Evolutionary conservation across 2,888 invertebrate genomes (phyloP), one percentile per base, ranked within the genome.

Genomic region (Drosophila rubida): DNA sequence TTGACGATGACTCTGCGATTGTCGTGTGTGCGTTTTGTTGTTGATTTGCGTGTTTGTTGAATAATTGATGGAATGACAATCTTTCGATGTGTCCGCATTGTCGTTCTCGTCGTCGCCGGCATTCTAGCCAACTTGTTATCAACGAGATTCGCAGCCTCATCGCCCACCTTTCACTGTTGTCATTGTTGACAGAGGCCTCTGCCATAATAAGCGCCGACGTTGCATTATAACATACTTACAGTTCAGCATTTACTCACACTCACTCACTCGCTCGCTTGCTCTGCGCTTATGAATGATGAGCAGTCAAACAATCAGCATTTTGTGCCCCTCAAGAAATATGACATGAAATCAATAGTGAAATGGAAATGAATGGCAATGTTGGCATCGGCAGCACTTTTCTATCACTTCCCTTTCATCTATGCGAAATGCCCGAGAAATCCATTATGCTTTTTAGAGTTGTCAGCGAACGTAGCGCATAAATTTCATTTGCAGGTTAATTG

Each of bases 41-140:
- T 83, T 83, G 81, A 87, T 81, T 86, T 86, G 87, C 80, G 82
- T 83, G 80, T 79, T 71, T 71, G 54, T 54, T 87, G 84, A 73
- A 86, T 86, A 86, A 87, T 87, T 87, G 88, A 86, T 87, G 76
- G 78, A 80, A 86, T 83, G 81, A 82, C 88, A 88, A 80, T 80
- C 73, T 75, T 70, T 73, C 78, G 78, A 81, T 87, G 84, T 87
- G 83, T 83, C 84, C 83, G 84, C 84, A 80, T 78, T 83, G 82
- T 86, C 70, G 59, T 67, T 78, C 76, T 80, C 80, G 83, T 83
- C 70, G n/a, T 32, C n/a, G 59, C 64, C 73, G 73, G 42, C 65
- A 67, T 60, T 67, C 65, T 58, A 19, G 7, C 51, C 51, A 58
- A 55, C 67, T 58, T 75, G 80, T 75, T 85, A 80, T 85, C 82